Conservation (phyloP, 2,888 invertebrate species). For the Tetranychus truncatus region DNA sequence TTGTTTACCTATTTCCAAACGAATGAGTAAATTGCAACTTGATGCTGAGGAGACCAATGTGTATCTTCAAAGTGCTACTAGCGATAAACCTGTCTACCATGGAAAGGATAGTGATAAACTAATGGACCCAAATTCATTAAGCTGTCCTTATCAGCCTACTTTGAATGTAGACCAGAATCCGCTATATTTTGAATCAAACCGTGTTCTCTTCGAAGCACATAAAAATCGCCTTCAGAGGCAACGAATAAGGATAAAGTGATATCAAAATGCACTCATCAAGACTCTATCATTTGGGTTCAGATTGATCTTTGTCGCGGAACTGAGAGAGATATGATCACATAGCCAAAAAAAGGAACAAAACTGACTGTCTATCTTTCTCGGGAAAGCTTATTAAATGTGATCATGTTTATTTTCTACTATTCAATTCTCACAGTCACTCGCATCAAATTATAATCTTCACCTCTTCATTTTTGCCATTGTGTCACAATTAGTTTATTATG, state of each 20-base stretch:
- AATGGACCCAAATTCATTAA: neutral
- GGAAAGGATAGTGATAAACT: neutral
- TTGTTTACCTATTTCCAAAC: conserved; percentile 3
- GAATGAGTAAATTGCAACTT: neutral
- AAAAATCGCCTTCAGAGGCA: neutral
- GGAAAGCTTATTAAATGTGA: no score
- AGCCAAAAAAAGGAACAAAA: no score
- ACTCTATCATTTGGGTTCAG: no score
- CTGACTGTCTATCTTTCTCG: no score
- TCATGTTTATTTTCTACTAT: no score
- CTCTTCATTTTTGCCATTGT: no score
- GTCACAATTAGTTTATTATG: no score
- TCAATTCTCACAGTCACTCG: no score
- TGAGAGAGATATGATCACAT: no score
- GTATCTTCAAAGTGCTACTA: neutral
- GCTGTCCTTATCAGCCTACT: conserved; percentile 16
- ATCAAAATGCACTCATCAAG: no score
- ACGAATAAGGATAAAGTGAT: neutral
- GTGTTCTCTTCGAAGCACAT: conserved; percentile 21
- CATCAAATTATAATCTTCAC: no score
- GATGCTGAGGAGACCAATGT: neutral
- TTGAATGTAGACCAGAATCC: conserved; percentile 18
- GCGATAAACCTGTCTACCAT: neutral
- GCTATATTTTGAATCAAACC: conserved; percentile 19
- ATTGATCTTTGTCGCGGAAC: no score